Percentiles rank a stretch among this genome's conserved stretches.
Evolutionary conservation across 2,888 invertebrate species (phyloP).

Genomic region (Drosophila koepferae): DNA sequence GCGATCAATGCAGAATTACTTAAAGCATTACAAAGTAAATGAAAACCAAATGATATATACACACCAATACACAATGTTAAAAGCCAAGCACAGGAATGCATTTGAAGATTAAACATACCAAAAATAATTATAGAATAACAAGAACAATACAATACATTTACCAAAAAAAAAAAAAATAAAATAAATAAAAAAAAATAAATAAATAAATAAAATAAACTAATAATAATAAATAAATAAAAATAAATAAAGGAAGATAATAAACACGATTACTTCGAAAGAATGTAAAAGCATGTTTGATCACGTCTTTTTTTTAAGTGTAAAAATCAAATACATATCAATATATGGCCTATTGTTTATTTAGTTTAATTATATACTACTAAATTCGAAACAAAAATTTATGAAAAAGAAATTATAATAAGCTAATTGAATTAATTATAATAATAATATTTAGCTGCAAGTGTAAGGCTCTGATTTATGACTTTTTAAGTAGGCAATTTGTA

Average conservation of each 20-base stretch:
- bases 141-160: constrained; percentile 51
- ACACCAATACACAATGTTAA: constrained; percentile 51
- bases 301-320: constrained; percentile 81
- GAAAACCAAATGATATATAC: constrained; percentile 24
- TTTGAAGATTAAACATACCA: constrained; percentile 61
- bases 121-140: constrained; percentile 47
- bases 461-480: constrained; percentile 72
- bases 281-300: constrained; percentile 59
- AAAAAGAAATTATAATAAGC: constrained; percentile 17
- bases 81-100: constrained; percentile 68
- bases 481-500: constrained; percentile 79
- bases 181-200: constrained; percentile 5
- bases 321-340: constrained; percentile 85
- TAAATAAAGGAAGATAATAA: constrained; percentile 12
- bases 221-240: constrained; percentile 7
- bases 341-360: constrained; percentile 84
- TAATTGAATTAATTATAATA: constrained; percentile 33
- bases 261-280: constrained; percentile 42
- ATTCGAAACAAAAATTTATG: constrained; percentile 2
- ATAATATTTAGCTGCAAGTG: constrained; percentile 50
- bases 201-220: constrained; percentile 14
- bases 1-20: constrained; percentile 52
- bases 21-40: constrained; percentile 11
- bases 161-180: constrained; percentile 20
- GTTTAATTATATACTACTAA: constrained; percentile 59